A percentile compares a stretch with the other conserved stretches of the same genome.
Conservation (phyloP, 2,797 vertebrate genomes). For the Dallia pectoralis region DNA sequence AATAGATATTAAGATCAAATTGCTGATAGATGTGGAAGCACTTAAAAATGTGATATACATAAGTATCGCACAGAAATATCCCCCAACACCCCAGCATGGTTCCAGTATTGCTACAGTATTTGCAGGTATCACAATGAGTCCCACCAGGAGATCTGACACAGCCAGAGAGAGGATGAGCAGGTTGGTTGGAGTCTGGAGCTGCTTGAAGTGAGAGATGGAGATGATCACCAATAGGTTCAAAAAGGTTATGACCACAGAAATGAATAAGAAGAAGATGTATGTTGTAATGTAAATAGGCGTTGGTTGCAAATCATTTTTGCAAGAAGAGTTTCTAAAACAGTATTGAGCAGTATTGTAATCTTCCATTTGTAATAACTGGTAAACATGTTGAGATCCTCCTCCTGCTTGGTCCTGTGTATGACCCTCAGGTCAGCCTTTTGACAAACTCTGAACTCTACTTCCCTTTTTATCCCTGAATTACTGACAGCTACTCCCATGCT, state of each 20-base stretch:
- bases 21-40: neutral
- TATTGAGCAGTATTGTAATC: no score
- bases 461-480: neutral
- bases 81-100: neutral
- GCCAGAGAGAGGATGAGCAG: neutral
- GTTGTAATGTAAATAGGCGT: no score
- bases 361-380: no score
- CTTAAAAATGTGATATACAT: no score
- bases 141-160: neutral
- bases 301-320: no score
- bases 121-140: neutral
- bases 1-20: no score
- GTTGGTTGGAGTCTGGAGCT: neutral
- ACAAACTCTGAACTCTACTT: neutral
- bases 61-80: neutral
- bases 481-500: neutral
- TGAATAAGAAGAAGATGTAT: no score
- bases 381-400: neutral
- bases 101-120: neutral
- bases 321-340: no score
- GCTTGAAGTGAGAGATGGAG: no score
- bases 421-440: slow-evolving; percentile 4
- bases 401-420: neutral
- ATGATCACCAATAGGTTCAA: no score
- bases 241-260: no score